These are phyloP conservation scores for Psophia crepitans DNA, from an alignment of 2,113 vertebrate genomes.

Conservation along the genomic window DNA sequence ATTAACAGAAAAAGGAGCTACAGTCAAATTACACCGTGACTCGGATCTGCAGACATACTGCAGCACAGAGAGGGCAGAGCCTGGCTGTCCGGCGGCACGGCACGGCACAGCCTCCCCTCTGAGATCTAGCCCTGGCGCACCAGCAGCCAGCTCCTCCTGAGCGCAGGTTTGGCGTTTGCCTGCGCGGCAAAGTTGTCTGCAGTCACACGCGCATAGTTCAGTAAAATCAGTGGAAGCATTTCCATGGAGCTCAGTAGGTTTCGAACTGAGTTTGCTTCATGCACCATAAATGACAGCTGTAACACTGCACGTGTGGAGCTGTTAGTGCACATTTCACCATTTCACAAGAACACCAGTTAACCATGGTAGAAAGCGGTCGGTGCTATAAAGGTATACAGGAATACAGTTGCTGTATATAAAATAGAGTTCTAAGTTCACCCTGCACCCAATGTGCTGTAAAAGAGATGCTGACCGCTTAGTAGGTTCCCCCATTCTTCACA, in stretches of 20 bases:
- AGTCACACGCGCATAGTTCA: neutral
- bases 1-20: neutral
- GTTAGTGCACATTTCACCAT: accelerated
- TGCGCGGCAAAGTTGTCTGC: neutral
- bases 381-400: neutral
- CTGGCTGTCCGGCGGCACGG: neutral
- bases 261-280: accelerated
- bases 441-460: neutral
- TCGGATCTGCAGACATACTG: neutral
- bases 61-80: neutral
- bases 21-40: neutral
- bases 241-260: neutral
- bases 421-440: neutral
- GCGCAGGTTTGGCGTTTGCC: neutral
- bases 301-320: neutral
- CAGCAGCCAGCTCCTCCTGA: neutral
- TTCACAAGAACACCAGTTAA: neutral
- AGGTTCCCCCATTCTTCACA: neutral
- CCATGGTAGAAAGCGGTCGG: neutral
- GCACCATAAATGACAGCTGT: neutral
- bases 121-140: neutral
- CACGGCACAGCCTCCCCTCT: neutral
- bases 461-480: neutral
- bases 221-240: neutral
- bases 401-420: neutral